Percentiles rank a stretch among this genome's conserved stretches.
phyloP scores from a whole-genome alignment of 35 echinoderm and acorn worm species.

The Amphiura filiformis region DNA sequence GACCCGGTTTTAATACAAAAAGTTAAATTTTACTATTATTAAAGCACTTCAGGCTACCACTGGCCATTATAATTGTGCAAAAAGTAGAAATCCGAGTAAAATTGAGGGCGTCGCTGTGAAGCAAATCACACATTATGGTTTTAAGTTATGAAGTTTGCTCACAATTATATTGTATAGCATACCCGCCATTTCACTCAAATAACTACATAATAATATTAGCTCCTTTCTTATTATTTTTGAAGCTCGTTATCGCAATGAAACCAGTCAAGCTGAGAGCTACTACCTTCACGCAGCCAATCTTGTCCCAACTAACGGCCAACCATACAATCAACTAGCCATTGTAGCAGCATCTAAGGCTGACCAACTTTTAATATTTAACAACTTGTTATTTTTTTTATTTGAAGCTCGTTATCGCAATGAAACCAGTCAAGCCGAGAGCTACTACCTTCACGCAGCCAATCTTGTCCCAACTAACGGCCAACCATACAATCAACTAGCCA shows the following conservation, averaged over 20 bases:
- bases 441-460: slow-evolving; percentile 89
- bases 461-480: slow-evolving; percentile 97
- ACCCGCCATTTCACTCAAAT: too few species aligned
- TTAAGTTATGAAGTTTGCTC: too few species aligned
- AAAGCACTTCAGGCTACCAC: too few species aligned
- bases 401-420: slow-evolving; percentile 93
- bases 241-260: slow-evolving; percentile 96
- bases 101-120: too few species aligned
- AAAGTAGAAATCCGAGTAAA: too few species aligned
- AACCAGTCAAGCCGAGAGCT: slow-evolving; percentile 90
- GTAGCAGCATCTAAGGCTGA: slow-evolving; percentile 82
- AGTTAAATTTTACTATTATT: too few species aligned
- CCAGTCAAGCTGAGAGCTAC: slow-evolving; percentile 88
- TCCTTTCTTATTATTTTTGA: neutral
- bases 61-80: too few species aligned
- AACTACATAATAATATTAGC: too few species aligned
- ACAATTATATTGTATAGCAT: too few species aligned
- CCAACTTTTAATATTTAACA: too few species aligned
- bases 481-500: slow-evolving; percentile 98
- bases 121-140: too few species aligned
- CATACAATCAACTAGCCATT: slow-evolving; percentile 98
- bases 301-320: slow-evolving; percentile 95
- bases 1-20: too few species aligned
- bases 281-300: slow-evolving; percentile 92
- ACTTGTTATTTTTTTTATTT: neutral